Percentiles rank a stretch among this genome's conserved stretches.
Evolutionary conservation across 2,888 invertebrate species (phyloP).

Genomic region (Lacanobia oleracea): DNA sequence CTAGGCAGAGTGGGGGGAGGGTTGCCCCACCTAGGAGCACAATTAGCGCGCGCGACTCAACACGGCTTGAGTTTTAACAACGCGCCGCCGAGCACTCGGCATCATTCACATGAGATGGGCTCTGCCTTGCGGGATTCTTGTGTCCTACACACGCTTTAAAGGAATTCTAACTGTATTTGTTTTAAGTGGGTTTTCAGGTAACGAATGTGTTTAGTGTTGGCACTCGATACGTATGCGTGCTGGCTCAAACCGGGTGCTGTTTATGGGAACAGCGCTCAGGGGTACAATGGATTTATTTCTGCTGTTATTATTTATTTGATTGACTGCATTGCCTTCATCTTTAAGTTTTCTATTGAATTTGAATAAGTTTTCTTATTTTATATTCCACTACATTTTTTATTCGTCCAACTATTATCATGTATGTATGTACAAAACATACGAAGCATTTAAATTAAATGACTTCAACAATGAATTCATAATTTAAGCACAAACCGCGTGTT

Average conservation of each 20-base stretch:
- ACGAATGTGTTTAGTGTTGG: slow-evolving; percentile 57
- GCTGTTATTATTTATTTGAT: slow-evolving; percentile 18
- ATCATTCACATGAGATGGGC: slow-evolving; percentile 85
- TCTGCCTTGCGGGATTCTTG: slow-evolving; percentile 76
- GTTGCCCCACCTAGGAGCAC: slow-evolving; percentile 81
- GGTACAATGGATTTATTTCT: slow-evolving; percentile 16
- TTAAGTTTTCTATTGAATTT: slow-evolving; percentile 14
- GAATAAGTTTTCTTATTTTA: not conserved
- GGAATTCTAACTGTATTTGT: slow-evolving; percentile 73
- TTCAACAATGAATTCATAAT: slow-evolving; percentile 8
- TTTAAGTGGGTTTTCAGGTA: slow-evolving; percentile 68
- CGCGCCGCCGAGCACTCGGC: slow-evolving; percentile 84
- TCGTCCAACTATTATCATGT: not conserved
- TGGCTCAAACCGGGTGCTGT: slow-evolving; percentile 12
- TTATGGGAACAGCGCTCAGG: slow-evolving; percentile 5
- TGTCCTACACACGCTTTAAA: slow-evolving; percentile 77
- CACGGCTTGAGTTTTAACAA: slow-evolving; percentile 90
- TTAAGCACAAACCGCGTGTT: slow-evolving; percentile 22
- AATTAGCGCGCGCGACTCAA: slow-evolving; percentile 89
- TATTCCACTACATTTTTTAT: not conserved
- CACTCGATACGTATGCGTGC: slow-evolving; percentile 40
- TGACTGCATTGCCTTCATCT: not conserved
- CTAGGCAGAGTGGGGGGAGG: slow-evolving; percentile 72
- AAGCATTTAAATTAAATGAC: not conserved
- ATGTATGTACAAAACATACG: not conserved